phyloP scores from a whole-genome alignment of 2,113 vertebrate genomes.

The Megalops atlanticus region DNA sequence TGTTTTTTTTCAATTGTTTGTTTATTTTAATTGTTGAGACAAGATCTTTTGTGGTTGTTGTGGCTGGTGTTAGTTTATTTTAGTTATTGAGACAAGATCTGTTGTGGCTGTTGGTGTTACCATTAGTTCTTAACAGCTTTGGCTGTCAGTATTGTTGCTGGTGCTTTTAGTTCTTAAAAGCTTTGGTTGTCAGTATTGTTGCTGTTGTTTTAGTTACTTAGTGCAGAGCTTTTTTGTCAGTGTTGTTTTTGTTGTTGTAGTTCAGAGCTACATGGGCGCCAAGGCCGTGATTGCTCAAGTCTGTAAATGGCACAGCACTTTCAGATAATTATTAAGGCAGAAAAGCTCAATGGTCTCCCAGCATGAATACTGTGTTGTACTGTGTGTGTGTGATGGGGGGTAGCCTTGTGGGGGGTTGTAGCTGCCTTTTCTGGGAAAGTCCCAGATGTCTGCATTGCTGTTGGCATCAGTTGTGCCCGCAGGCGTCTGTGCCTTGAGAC shows the following conservation, averaged over 20 bases:
- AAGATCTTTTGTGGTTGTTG: no score
- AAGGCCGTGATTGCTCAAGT: neutral
- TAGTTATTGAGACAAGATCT: no score
- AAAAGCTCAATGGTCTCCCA: neutral
- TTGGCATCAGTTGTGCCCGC: neutral
- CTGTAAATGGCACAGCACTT: neutral
- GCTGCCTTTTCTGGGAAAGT: neutral
- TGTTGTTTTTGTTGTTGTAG: neutral
- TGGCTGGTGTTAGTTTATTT: no score
- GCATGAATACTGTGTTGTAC: neutral
- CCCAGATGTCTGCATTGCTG: neutral
- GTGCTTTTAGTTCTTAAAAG: no score
- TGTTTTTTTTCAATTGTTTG: no score
- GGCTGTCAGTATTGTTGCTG: no score
- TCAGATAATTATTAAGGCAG: neutral
- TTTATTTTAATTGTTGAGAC: no score
- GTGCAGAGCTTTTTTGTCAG: neutral
- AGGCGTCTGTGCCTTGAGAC: neutral
- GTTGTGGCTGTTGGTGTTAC: no score
- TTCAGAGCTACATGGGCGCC: neutral
- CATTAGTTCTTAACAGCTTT: no score
- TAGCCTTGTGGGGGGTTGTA: neutral
- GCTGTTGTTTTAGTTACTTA: neutral
- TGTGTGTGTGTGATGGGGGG: neutral
- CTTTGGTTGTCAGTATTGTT: no score